phyloP scores from a whole-genome alignment of 2,888 invertebrate genomes.

The Branchellion lobata region DNA sequence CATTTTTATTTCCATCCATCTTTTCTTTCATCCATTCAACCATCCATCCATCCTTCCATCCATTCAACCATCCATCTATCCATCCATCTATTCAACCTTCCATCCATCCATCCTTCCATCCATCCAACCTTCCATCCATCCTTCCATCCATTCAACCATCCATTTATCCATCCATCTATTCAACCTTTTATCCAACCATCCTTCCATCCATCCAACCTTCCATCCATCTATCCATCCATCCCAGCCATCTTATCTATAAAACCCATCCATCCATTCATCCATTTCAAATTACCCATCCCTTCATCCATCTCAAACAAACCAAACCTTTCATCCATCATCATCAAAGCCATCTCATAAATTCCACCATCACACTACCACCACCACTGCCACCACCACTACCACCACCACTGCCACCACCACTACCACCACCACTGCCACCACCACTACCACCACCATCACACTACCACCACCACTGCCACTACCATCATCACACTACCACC shows the following conservation, averaged over 20 bases:
- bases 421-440: conserved; percentile 66
- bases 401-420: neutral
- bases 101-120: neutral
- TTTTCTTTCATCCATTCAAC: neutral
- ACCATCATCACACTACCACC: conserved; percentile 76
- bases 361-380: conserved; percentile 86
- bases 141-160: neutral
- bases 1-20: too few relatives aligned
- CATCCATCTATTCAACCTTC: neutral
- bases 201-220: neutral
- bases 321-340: conserved; percentile 35
- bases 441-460: conserved; percentile 67
- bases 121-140: neutral
- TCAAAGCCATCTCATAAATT: conserved; percentile 64
- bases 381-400: conserved; percentile 71
- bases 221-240: neutral
- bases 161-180: too few relatives aligned
- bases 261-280: neutral
- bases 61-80: neutral
- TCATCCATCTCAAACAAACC: neutral
- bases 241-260: too few relatives aligned
- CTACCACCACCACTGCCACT: conserved; percentile 65
- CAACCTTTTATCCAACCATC: neutral
- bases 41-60: neutral
- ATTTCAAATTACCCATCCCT: neutral